Evolutionary conservation across 2,888 invertebrate genomes (phyloP).

Genomic region (Hirtodrosophila alboralis): DNA sequence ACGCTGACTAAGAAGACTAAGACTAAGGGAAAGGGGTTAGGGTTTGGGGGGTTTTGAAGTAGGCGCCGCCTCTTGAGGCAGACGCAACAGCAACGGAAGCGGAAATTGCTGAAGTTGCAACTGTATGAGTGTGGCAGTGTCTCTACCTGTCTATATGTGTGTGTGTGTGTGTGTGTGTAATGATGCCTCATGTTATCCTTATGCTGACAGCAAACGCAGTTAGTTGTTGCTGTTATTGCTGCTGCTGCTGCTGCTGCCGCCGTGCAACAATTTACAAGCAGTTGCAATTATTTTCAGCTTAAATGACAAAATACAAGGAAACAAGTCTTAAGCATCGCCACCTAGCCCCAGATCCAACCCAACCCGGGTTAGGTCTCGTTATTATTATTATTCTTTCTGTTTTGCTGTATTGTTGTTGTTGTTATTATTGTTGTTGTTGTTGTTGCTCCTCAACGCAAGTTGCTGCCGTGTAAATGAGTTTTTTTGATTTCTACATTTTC

Average conservation of each 20-base stretch:
- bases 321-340: slow-evolving; percentile 80
- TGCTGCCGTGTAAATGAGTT: slow-evolving; percentile 57
- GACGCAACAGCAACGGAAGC: slow-evolving; percentile 66
- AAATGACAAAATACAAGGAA: slow-evolving; percentile 83
- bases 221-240: slow-evolving; percentile 47
- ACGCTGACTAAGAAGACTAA: slow-evolving; percentile 41
- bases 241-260: slow-evolving; percentile 46
- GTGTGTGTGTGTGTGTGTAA: slow-evolving; percentile 50
- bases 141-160: no score
- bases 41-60: slow-evolving; percentile 11
- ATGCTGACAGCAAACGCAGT: slow-evolving; percentile 58
- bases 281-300: slow-evolving; percentile 83
- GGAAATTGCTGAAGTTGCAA: slow-evolving; percentile 78
- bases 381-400: slow-evolving; percentile 42
- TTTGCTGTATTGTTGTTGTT: slow-evolving; percentile 31
- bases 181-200: slow-evolving; percentile 68
- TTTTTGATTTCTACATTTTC: slow-evolving; percentile 27
- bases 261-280: slow-evolving; percentile 77
- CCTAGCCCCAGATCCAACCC: slow-evolving; percentile 22
- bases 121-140: no score
- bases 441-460: slow-evolving; percentile 44
- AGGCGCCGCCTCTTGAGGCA: slow-evolving; percentile 59
- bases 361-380: slow-evolving; percentile 29
- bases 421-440: slow-evolving; percentile 22
- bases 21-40: slow-evolving; percentile 28